These are phyloP conservation scores for Fregetta grallaria DNA, from an alignment of 2,113 vertebrate species.

Conservation along the genomic window DNA sequence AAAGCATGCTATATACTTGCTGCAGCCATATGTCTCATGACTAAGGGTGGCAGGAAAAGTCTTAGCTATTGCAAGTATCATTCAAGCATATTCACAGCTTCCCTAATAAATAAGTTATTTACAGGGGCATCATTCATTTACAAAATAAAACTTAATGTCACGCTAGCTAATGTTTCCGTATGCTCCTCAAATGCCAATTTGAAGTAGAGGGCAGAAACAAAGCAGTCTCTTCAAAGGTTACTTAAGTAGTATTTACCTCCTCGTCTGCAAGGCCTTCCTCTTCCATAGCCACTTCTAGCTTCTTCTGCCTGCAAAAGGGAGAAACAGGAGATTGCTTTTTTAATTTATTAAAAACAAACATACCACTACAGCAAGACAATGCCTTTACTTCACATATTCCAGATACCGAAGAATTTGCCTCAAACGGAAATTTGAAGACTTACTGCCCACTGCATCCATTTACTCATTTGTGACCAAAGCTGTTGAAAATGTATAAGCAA, in stretches of 20 bases:
- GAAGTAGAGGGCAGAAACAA: neutral
- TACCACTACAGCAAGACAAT: neutral
- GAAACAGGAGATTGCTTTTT: neutral
- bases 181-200: neutral
- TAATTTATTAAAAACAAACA: neutral
- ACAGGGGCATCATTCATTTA: neutral
- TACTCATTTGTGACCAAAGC: neutral
- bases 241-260: slow-evolving; percentile 79
- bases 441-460: neutral
- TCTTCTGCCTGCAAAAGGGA: slow-evolving; percentile 88
- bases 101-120: neutral
- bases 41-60: neutral
- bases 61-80: neutral
- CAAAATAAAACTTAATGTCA: neutral
- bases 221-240: neutral
- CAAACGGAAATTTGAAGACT: neutral
- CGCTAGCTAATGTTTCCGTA: neutral
- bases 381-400: neutral
- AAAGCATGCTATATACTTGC: neutral
- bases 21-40: neutral
- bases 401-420: neutral
- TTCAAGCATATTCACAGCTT: neutral
- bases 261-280: slow-evolving; percentile 94
- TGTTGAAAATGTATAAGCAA: neutral
- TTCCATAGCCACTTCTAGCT: slow-evolving; percentile 97